phyloP scores from a whole-genome alignment of 2,113 vertebrate genomes.

The Mugil cephalus region DNA sequence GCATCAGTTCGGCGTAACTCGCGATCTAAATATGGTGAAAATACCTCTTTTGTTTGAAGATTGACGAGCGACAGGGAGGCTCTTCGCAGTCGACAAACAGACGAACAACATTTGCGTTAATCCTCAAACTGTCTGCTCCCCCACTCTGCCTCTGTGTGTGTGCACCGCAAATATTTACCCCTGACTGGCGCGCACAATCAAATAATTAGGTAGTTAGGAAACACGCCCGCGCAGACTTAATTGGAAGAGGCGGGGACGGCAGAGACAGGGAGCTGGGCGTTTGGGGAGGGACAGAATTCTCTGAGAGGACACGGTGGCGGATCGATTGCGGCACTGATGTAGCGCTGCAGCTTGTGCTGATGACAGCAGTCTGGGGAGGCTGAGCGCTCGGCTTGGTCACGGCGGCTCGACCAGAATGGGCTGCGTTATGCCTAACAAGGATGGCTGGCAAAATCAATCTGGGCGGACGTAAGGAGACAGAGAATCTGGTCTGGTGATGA shows the following conservation, averaged over 20 bases:
- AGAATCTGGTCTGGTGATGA: no score
- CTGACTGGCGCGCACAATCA: slow-evolving; percentile 48
- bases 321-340: slow-evolving; percentile 71
- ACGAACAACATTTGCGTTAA: slow-evolving; percentile 31
- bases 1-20: neutral
- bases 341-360: slow-evolving; percentile 70
- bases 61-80: slow-evolving; percentile 8
- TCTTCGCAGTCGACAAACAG: slow-evolving; percentile 7
- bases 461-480: slow-evolving; percentile 2
- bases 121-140: slow-evolving; percentile 15
- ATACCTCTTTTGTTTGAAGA: neutral
- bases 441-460: slow-evolving; percentile 39
- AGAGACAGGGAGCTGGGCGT: slow-evolving; percentile 7
- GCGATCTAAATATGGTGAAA: neutral
- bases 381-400: slow-evolving; percentile 49
- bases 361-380: slow-evolving; percentile 68
- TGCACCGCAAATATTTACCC: slow-evolving; percentile 52
- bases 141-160: slow-evolving; percentile 29
- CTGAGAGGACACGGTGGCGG: slow-evolving; percentile 55
- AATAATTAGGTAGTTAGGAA: slow-evolving; percentile 62
- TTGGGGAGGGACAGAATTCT: slow-evolving; percentile 30
- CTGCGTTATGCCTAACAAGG: slow-evolving; percentile 17
- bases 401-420: slow-evolving; percentile 52
- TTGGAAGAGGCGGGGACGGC: neutral
- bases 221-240: slow-evolving; percentile 12